Evolutionary conservation across 2,797 vertebrate genomes (phyloP).

Genomic region (Myotis daubentonii): DNA sequence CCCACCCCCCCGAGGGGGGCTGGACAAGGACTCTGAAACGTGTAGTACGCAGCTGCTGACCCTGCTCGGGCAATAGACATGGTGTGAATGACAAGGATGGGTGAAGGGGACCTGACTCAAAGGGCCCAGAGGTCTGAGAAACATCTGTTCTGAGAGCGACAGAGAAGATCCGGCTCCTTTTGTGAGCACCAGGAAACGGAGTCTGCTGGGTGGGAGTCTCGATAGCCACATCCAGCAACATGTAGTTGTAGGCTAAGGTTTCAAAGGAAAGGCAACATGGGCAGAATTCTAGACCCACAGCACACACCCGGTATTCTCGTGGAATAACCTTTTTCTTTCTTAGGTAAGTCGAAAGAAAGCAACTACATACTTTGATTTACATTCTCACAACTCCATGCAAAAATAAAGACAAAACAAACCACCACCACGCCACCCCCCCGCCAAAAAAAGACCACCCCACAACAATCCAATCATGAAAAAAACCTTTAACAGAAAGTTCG

Average conservation of each 20-base stretch:
- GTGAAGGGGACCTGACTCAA: not conserved
- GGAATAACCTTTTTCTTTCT: not conserved
- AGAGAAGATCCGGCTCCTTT: not conserved
- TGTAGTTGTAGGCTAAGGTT: not conserved
- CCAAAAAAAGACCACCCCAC: not conserved
- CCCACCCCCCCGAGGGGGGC: not conserved
- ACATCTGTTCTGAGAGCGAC: not conserved
- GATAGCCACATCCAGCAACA: not conserved
- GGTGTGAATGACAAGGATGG: not conserved
- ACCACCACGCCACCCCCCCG: not conserved
- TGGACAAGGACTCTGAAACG: not conserved
- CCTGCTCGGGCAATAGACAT: not conserved
- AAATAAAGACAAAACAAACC: not conserved
- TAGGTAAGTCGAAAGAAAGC: conserved; percentile 13
- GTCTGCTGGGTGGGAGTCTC: not conserved
- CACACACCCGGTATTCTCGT: not conserved
- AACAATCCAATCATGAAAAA: not conserved
- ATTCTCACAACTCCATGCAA: not conserved
- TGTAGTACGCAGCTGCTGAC: fast-evolving
- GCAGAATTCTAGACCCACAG: not conserved
- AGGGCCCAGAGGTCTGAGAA: not conserved
- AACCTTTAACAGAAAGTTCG: not conserved
- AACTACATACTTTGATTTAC: not conserved
- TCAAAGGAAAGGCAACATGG: not conserved
- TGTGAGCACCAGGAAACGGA: not conserved